Evolutionary conservation across 1,140 invertebrate species (phyloP), one percentile per base, ranked within the genome.

Genomic region (Lordiphosa stackelbergi): DNA sequence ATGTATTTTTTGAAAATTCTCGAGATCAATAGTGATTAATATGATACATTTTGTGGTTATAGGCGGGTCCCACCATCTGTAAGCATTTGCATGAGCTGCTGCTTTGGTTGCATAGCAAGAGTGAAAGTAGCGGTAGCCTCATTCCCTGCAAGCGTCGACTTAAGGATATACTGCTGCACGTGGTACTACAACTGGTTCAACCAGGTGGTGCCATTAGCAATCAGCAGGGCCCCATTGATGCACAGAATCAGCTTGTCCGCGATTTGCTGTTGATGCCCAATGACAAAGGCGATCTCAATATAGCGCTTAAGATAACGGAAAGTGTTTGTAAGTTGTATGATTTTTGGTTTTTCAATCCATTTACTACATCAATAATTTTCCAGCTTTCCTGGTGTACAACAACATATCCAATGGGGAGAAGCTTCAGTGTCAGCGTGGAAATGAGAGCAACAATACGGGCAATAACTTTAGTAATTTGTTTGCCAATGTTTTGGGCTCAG

Each of bases 41-140:
- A 24, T 22, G 2, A 22, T 5, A 2, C 5, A 24, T 5, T 24
- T 24, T 24, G 22, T 24, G 22, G 5, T 5, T 24, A 0, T 60
- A 94, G 93, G 94, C 93, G 77, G 94, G 94, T n/a, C 94, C 94
- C 28, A 93, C 93, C 36, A 91, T 95, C 13, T 93, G 93, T 51
- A 91, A 92, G 77, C 91, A 93, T 37, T 88, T 96, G 46, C 91
- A 94, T 77, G 92, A 94, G 66, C 91, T 95, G 58, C 83, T 95
- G 8, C 87, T 92, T 8, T 89, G 94, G 71, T 79, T 95, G 13
- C 90, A 92, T 69, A 91, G 93, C 77, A 90, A 93, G 55, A 93
- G 92, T 74, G 92, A 94, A 64, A 90, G 91, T 5, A 89, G 90
- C n/a, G 88, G 89, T 11, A 83, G 87, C 7, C 47, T 75, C 3